Conservation (phyloP, 2,113 vertebrate species). For the Marcusenius ussheri region DNA sequence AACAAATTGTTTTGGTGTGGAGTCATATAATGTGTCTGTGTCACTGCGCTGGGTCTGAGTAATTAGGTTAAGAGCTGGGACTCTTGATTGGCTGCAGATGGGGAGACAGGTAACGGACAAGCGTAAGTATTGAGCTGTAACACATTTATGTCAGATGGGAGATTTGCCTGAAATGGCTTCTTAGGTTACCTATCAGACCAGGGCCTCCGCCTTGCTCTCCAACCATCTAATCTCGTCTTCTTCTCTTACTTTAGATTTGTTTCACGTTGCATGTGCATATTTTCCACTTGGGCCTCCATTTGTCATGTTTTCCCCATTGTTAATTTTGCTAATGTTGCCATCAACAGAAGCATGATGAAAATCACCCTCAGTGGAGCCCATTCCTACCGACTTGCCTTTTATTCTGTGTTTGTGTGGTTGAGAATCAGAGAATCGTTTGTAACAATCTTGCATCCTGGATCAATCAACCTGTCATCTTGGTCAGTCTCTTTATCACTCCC, state of each 20-base stretch:
- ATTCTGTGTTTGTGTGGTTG: background rate
- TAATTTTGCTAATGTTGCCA: background rate
- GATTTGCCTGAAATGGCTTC: conserved; percentile 37
- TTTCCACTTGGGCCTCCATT: background rate
- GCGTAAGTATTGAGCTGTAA: conserved; percentile 39
- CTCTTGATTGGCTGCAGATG: conserved; percentile 39
- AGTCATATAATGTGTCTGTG: conserved; percentile 16
- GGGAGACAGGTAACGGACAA: background rate
- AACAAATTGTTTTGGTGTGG: conserved; percentile 41
- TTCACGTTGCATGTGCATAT: background rate
- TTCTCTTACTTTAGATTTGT: background rate
- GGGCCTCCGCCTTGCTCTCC: background rate
- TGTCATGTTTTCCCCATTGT: background rate
- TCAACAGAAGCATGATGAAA: background rate
- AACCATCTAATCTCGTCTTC: conserved; percentile 25
- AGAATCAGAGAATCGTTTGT: background rate
- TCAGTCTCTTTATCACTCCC: background rate
- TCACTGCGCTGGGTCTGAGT: conserved; percentile 35
- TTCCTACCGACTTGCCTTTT: background rate
- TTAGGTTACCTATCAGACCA: conserved; percentile 38
- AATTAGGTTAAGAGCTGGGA: conserved; percentile 59
- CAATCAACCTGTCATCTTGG: background rate
- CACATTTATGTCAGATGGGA: conserved; percentile 52
- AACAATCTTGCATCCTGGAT: background rate
- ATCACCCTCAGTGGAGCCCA: background rate